Evolutionary conservation across 2,888 invertebrate species (phyloP).

Genomic region (Drosophila buzzatii): DNA sequence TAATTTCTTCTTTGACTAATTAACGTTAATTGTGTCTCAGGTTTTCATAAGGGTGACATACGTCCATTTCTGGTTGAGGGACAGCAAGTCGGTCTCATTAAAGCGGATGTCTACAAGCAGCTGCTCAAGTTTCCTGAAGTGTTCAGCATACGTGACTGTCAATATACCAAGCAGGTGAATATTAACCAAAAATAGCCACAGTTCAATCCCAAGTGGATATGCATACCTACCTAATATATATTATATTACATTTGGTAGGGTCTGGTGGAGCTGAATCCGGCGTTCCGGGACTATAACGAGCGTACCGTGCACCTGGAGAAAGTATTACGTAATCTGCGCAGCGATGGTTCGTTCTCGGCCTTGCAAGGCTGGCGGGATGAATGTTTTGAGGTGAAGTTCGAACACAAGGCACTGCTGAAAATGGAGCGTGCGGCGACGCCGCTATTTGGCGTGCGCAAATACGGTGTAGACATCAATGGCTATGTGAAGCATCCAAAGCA

Average conservation of each 20-base stretch:
- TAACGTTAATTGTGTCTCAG: conserved; percentile 85
- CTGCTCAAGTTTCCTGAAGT: conserved; percentile 93
- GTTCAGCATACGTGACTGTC: conserved; percentile 85
- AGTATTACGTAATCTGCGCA: conserved; percentile 91
- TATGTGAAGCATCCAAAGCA: conserved; percentile 94
- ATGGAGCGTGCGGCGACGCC: conserved; percentile 98
- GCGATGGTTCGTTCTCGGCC: conserved; percentile 91
- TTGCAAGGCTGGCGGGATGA: conserved; percentile 97
- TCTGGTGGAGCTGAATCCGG: conserved; percentile 93
- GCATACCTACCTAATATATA: neutral
- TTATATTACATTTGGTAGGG: conserved; percentile 85
- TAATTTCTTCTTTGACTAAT: conserved; percentile 35
- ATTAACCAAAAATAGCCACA: conserved; percentile 9
- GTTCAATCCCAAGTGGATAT: neutral
- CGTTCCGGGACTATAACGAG: conserved; percentile 93
- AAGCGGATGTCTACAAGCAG: conserved; percentile 93
- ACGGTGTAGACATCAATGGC: conserved; percentile 97
- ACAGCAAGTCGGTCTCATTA: conserved; percentile 94
- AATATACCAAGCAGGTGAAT: conserved; percentile 83
- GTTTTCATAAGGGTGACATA: conserved; percentile 91
- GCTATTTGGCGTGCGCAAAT: conserved; percentile 96
- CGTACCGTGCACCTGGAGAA: conserved; percentile 91
- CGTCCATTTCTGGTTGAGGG: conserved; percentile 95
- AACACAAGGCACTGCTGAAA: conserved; percentile 87
- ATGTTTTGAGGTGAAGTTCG: conserved; percentile 95